A percentile compares a stretch with the other conserved stretches of the same genome.
Conservation (phyloP, 2,113 vertebrate genomes). For the Ciconia maguari region DNA sequence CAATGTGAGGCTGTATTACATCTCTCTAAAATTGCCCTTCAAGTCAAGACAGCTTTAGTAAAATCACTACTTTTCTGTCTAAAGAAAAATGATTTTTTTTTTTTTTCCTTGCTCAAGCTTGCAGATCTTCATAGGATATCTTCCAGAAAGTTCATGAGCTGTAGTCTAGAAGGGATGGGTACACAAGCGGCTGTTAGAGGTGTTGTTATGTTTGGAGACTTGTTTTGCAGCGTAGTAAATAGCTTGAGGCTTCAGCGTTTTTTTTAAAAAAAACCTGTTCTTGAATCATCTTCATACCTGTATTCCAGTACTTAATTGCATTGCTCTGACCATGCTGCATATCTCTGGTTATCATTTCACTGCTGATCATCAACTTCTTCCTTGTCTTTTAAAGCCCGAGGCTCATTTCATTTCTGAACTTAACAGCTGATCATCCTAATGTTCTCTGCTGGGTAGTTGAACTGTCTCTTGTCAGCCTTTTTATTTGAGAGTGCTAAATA, state of each 20-base stretch:
- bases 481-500: slow-evolving; percentile 34
- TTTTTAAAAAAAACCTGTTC: background rate
- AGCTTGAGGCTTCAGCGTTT: slow-evolving; percentile 46
- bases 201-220: slow-evolving; percentile 30
- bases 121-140: background rate
- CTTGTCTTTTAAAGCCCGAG: slow-evolving; percentile 6
- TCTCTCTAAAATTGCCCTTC: background rate
- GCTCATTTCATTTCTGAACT: slow-evolving; percentile 33
- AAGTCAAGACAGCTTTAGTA: background rate
- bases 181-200: background rate
- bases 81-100: background rate
- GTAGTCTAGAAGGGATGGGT: slow-evolving; percentile 21
- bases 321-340: slow-evolving; percentile 43
- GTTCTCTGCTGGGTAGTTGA: slow-evolving; percentile 57
- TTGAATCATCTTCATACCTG: slow-evolving; percentile 42
- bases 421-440: slow-evolving; percentile 44
- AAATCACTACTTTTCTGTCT: background rate
- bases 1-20: background rate
- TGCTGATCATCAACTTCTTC: slow-evolving; percentile 33
- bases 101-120: slow-evolving; percentile 17
- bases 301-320: slow-evolving; percentile 39
- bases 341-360: slow-evolving; percentile 54
- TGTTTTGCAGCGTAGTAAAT: slow-evolving; percentile 18
- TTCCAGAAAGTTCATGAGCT: background rate
- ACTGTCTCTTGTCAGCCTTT: slow-evolving; percentile 53